Evolutionary conservation across 2,888 invertebrate genomes (phyloP).

Genomic region (Coenonympha glycerion): DNA sequence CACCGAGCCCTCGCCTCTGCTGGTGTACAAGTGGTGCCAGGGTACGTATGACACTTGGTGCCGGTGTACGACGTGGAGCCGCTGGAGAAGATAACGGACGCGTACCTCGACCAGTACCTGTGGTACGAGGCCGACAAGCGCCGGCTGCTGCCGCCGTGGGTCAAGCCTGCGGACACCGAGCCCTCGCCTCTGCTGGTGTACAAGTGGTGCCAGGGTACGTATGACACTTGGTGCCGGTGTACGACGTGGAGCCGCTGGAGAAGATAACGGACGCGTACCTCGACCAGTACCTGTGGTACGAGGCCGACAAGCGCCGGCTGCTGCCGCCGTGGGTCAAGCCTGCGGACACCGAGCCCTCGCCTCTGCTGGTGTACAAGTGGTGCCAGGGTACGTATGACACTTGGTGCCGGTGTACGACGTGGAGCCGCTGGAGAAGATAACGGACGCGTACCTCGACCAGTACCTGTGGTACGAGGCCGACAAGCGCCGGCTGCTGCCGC

Average conservation of each 20-base stretch:
- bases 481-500: slow-evolving; percentile 95
- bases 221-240: slow-evolving; percentile 86
- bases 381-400: slow-evolving; percentile 85
- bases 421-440: slow-evolving; percentile 99
- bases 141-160: slow-evolving; percentile 97
- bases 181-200: slow-evolving; percentile 94
- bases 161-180: slow-evolving; percentile 98
- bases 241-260: slow-evolving; percentile 99
- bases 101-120: slow-evolving; percentile 98
- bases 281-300: slow-evolving; percentile 99
- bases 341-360: slow-evolving; percentile 97
- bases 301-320: slow-evolving; percentile 96
- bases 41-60: slow-evolving; percentile 79
- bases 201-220: slow-evolving; percentile 98
- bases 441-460: slow-evolving; percentile 99
- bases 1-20: slow-evolving; percentile 93
- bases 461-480: slow-evolving; percentile 99
- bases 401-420: slow-evolving; percentile 98
- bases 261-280: slow-evolving; percentile 99
- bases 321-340: slow-evolving; percentile 99
- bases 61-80: slow-evolving; percentile 99
- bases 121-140: slow-evolving; percentile 99
- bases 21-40: slow-evolving; percentile 99
- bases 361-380: slow-evolving; percentile 96
- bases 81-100: slow-evolving; percentile 99